Conservation (phyloP, 2,113 vertebrate species). For the Notothenia coriiceps region DNA sequence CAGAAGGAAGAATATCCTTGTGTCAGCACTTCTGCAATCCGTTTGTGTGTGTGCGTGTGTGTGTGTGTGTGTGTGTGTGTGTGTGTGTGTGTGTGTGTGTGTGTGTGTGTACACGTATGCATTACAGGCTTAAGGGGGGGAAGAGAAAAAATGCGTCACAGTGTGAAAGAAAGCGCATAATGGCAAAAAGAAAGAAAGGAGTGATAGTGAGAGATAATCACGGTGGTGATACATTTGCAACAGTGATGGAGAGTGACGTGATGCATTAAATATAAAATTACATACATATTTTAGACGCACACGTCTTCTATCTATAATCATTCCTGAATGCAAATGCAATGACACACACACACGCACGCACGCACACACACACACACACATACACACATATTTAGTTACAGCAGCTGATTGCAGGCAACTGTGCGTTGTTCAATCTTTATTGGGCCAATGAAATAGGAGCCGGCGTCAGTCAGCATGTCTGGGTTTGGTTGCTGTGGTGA, state of each 20-base stretch:
- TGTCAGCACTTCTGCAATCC: constrained; percentile 75
- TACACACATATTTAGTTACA: constrained; percentile 39
- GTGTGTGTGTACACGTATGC: constrained; percentile 35
- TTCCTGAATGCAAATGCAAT: constrained; percentile 27
- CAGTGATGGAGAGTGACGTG: constrained; percentile 31
- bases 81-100: constrained; percentile 17
- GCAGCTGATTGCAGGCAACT: constrained; percentile 50
- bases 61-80: background rate
- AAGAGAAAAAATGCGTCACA: constrained; percentile 41
- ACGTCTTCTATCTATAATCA: constrained; percentile 17
- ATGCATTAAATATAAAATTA: constrained; percentile 53
- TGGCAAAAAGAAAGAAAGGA: constrained; percentile 39
- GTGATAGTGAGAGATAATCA: constrained; percentile 34
- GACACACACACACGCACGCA: constrained; percentile 13
- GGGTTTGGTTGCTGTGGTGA: constrained; percentile 67
- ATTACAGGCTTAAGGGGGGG: constrained; percentile 61
- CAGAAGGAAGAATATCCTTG: constrained; percentile 64
- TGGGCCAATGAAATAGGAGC: constrained; percentile 68
- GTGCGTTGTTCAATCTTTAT: constrained; percentile 59
- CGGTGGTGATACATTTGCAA: constrained; percentile 36
- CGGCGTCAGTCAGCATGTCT: constrained; percentile 50
- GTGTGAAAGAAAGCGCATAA: constrained; percentile 50
- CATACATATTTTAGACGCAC: constrained; percentile 18
- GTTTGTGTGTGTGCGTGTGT: constrained; percentile 28
- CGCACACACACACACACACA: background rate